Conservation (phyloP, 2,888 invertebrate species). For the Microchrysa polita region DNA sequence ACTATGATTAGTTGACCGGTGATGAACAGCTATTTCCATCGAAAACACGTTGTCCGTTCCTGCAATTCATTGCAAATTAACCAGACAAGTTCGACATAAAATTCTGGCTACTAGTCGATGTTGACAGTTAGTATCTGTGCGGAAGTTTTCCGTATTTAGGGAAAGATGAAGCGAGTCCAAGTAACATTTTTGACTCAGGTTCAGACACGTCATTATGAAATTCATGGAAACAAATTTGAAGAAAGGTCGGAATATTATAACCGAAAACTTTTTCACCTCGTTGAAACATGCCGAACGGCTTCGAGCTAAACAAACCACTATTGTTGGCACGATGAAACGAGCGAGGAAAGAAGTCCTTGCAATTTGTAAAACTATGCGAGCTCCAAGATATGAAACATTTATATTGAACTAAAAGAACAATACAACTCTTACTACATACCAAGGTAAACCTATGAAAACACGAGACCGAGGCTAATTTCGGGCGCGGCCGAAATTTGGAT, state of each 20-base stretch:
- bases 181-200: conserved; percentile 45
- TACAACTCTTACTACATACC: too few relatives aligned
- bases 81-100: conserved; percentile 54
- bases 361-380: conserved; percentile 46
- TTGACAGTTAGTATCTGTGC: conserved; percentile 49
- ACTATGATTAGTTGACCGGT: too few relatives aligned
- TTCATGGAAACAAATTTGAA: conserved; percentile 51
- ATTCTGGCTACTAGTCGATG: conserved; percentile 50
- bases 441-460: too few relatives aligned
- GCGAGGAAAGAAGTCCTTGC: conserved; percentile 51
- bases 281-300: conserved; percentile 50
- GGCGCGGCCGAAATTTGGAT: too few relatives aligned
- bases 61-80: conserved; percentile 51
- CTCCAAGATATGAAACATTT: neutral
- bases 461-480: too few relatives aligned
- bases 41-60: too few relatives aligned
- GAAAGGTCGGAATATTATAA: conserved; percentile 51
- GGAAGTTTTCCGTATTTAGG: conserved; percentile 51
- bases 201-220: conserved; percentile 48
- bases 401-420: neutral
- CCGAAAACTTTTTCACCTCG: conserved; percentile 53
- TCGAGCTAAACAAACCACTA: conserved; percentile 50
- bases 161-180: conserved; percentile 49
- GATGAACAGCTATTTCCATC: too few relatives aligned
- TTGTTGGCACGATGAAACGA: conserved; percentile 51